Evolutionary conservation across 2,797 vertebrate genomes (phyloP), one percentile per base, ranked within the genome.

Genomic region (Rhinogobio ventralis): DNA sequence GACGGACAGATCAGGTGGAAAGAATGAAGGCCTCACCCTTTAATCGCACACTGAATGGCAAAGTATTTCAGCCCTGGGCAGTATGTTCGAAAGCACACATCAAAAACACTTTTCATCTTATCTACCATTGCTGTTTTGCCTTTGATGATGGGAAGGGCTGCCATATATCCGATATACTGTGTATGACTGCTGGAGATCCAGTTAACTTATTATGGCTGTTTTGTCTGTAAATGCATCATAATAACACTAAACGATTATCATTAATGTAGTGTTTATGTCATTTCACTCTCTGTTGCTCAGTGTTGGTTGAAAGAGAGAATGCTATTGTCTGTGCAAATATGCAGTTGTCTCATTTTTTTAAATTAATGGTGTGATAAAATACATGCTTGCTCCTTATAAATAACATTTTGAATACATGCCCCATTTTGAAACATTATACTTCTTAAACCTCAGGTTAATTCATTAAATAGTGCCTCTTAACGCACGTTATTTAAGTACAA

Each of bases 1-100:
- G 67, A 79, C 3, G 28, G 28, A 62, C 66, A 39, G 53, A 30
- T 84, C 42, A 62, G 64, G 36, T 69, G 51, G 51, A 78, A 79
- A 33, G 39, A 78, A 69, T 69, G 25, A 84, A 60, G 75, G 6
- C 42, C 42, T 79, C 83, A 49, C 39, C 74, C 20, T 30, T 46
- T 79, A 71, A 79, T 79, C 42, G 9, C 42, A 53, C 57, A 28
- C 39, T 49, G 53, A 57, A 68, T 36, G 66, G 25, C 53, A 79
- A 33, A 30, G 51, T 30, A 55, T 71, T 76, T 78, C 39, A 57
- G 66, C 46, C 25, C 15, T 51, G 51, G 66, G 36, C n/a, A 7
- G 36, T 79, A 11, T 60, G 75, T 69, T 46, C 14, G 66, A 64
- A 78, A 78, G 74, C 19, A 6, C 64, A 68, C 25, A 36, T 57